Conservation (phyloP, 2,797 vertebrate species). For the Lycodopsis pacificus region DNA sequence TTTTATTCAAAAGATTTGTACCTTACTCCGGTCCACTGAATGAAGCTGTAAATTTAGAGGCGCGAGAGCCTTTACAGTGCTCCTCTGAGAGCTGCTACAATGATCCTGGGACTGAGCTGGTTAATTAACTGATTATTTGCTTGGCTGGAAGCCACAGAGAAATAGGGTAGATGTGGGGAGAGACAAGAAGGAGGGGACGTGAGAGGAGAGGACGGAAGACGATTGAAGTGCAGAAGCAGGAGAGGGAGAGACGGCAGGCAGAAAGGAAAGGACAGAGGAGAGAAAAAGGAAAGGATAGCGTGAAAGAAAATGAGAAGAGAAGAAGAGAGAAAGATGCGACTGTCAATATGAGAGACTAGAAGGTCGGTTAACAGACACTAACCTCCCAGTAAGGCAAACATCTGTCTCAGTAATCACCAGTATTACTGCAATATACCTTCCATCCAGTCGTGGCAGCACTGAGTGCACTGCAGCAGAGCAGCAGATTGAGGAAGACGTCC, state of each 20-base stretch:
- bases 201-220: conserved; percentile 19
- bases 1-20: conserved; percentile 84
- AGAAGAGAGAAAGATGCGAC: background rate
- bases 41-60: conserved; percentile 87
- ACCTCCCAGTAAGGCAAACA: background rate
- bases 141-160: conserved; percentile 83
- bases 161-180: conserved; percentile 56
- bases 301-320: background rate
- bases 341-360: background rate
- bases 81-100: conserved; percentile 84
- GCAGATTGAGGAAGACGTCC: background rate
- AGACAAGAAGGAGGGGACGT: conserved; percentile 47
- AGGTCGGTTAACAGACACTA: background rate
- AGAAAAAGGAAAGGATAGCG: background rate
- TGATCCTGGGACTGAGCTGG: conserved; percentile 84
- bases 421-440: conserved; percentile 7
- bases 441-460: conserved; percentile 15
- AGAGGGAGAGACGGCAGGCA: background rate
- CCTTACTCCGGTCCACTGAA: conserved; percentile 84
- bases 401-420: background rate
- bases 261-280: background rate
- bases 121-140: conserved; percentile 88
- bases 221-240: background rate
- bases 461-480: conserved; percentile 9
- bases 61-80: conserved; percentile 74